phyloP scores from a whole-genome alignment of 2,113 vertebrate species.

The Atlantisia rogersi region DNA sequence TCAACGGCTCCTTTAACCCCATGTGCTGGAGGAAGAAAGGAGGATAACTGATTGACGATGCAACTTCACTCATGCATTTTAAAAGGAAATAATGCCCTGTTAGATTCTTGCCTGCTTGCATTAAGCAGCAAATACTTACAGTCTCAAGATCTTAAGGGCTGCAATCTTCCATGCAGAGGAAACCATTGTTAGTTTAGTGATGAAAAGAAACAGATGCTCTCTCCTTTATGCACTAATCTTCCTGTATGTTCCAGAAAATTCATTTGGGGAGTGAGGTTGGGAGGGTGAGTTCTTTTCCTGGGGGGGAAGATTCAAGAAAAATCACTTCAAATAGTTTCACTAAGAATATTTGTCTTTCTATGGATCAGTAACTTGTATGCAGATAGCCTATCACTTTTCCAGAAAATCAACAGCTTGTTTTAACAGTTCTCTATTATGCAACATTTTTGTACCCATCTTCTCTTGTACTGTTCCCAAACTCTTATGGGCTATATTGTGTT shows the following conservation, averaged over 20 bases:
- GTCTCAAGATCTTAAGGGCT: not conserved
- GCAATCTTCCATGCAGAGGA: not conserved
- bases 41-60: not conserved
- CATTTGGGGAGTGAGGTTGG: not conserved
- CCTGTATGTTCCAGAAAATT: constrained; percentile 27
- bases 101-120: not conserved
- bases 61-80: not conserved
- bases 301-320: not conserved
- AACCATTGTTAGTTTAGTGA: not conserved
- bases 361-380: not conserved
- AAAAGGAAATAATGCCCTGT: not conserved
- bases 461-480: not conserved
- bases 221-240: constrained; percentile 18
- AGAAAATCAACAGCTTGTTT: not conserved
- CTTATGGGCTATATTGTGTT: not conserved
- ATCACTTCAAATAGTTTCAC: not conserved
- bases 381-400: not conserved
- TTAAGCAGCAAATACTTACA: not conserved
- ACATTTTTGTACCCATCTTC: not conserved
- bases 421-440: not conserved
- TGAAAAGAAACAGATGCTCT: constrained; percentile 18
- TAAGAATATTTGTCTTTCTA: not conserved
- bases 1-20: not conserved
- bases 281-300: not conserved
- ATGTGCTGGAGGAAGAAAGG: not conserved